Conservation (phyloP, 2,888 invertebrate genomes). For the Cecidostiba fungosa region DNA sequence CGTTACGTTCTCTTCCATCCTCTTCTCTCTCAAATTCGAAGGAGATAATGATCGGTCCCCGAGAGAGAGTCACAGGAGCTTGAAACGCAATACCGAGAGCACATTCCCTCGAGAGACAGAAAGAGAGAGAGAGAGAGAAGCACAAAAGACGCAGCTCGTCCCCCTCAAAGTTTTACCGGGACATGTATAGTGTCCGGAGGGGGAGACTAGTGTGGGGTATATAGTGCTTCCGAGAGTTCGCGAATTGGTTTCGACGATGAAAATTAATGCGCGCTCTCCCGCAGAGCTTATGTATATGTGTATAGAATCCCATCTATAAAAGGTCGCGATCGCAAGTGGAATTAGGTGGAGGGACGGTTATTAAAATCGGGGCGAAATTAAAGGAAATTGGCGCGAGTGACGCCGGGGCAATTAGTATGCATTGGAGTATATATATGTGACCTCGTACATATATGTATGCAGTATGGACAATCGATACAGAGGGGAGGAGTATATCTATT, state of each 20-base stretch:
- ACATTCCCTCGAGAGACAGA: slow-evolving; percentile 73
- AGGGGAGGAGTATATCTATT: slow-evolving; percentile 34
- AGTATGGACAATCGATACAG: background rate
- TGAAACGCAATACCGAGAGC: slow-evolving; percentile 73
- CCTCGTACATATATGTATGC: background rate
- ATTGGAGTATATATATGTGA: slow-evolving; percentile 21
- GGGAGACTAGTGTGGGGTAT: slow-evolving; percentile 23
- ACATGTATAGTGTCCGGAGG: background rate
- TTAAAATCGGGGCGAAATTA: slow-evolving; percentile 59
- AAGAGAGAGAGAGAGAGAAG: slow-evolving; percentile 13
- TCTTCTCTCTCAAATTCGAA: slow-evolving; percentile 66
- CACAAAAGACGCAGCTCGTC: slow-evolving; percentile 46
- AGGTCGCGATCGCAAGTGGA: slow-evolving; percentile 20
- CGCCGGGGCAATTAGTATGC: slow-evolving; percentile 56
- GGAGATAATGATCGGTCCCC: slow-evolving; percentile 76
- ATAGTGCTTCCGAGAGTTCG: slow-evolving; percentile 38
- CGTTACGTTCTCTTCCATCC: background rate
- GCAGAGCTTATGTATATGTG: slow-evolving; percentile 43
- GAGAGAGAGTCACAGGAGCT: slow-evolving; percentile 65
- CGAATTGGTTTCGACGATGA: slow-evolving; percentile 63
- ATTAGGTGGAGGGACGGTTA: slow-evolving; percentile 28
- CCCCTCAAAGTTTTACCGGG: slow-evolving; percentile 38
- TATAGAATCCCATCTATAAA: background rate
- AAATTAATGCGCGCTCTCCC: slow-evolving; percentile 61
- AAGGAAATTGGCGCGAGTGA: slow-evolving; percentile 58